Conservation (phyloP, 2,888 invertebrate species). For the Urechis unicinctus region DNA sequence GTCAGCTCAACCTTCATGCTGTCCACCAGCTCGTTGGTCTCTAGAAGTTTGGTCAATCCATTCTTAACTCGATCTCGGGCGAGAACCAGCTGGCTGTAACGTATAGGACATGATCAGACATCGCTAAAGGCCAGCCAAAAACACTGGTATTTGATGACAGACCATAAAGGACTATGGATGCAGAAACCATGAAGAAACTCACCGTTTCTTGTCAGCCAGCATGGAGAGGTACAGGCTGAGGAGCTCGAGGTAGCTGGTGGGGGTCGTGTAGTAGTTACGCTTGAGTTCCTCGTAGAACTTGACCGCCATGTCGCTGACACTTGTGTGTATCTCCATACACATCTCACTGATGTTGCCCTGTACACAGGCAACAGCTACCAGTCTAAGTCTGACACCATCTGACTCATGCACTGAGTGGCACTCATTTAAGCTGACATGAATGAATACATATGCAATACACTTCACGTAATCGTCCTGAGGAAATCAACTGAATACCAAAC, state of each 20-base stretch:
- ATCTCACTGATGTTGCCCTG: slow-evolving; percentile 57
- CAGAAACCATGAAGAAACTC: slow-evolving; percentile 30
- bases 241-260: slow-evolving; percentile 81
- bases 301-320: slow-evolving; percentile 72
- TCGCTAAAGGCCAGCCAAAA: not conserved
- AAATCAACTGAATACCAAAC: slow-evolving; percentile 18
- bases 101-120: not conserved
- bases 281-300: slow-evolving; percentile 75
- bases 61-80: slow-evolving; percentile 48
- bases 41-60: slow-evolving; percentile 65
- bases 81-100: slow-evolving; percentile 37
- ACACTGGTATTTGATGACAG: not conserved
- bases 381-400: not conserved
- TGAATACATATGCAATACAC: not conserved
- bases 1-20: slow-evolving; percentile 64
- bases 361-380: not conserved
- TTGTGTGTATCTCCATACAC: slow-evolving; percentile 69
- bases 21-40: slow-evolving; percentile 74
- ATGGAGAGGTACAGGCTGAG: slow-evolving; percentile 71
- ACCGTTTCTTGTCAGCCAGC: slow-evolving; percentile 64
- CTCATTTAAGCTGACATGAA: not conserved
- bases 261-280: slow-evolving; percentile 81
- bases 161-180: not conserved
- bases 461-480: not conserved
- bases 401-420: not conserved